A percentile compares a stretch with the other conserved stretches of the same genome.
Evolutionary conservation across 2,797 vertebrate species (phyloP).

Genomic region (Pangasius krempfi): DNA sequence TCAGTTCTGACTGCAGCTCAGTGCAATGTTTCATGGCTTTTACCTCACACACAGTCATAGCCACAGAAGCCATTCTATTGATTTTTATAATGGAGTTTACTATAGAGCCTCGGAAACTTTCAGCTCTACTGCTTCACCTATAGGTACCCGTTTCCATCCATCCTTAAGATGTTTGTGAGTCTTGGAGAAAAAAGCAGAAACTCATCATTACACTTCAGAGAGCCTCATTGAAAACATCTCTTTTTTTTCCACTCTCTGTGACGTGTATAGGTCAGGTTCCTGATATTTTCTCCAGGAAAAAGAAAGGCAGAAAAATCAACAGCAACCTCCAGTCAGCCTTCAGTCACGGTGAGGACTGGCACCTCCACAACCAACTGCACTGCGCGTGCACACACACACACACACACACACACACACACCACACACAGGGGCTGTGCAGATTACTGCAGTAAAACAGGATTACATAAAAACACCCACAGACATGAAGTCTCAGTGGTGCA

Average conservation of each 20-base stretch:
- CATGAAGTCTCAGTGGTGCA: slow-evolving; percentile 9
- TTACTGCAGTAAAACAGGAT: slow-evolving; percentile 17
- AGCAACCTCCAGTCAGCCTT: neutral
- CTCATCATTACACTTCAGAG: neutral
- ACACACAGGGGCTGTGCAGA: slow-evolving; percentile 4
- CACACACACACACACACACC: neutral
- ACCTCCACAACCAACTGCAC: slow-evolving; percentile 3
- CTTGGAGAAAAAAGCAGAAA: neutral
- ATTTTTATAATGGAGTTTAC: slow-evolving; percentile 41
- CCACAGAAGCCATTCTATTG: slow-evolving; percentile 27
- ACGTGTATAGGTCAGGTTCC: neutral
- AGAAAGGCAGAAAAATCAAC: neutral
- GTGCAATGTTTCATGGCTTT: slow-evolving; percentile 2
- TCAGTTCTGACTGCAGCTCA: slow-evolving; percentile 1
- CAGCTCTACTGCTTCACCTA: slow-evolving; percentile 17
- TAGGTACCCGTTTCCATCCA: neutral
- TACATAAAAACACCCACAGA: slow-evolving; percentile 47
- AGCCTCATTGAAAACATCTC: neutral
- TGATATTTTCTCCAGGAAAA: neutral
- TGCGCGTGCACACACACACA: neutral
- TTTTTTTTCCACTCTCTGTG: neutral
- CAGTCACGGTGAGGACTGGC: slow-evolving; percentile 15
- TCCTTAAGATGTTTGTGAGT: slow-evolving; percentile 13
- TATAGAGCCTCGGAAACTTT: slow-evolving; percentile 19
- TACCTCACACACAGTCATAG: slow-evolving; percentile 4